Conservation (phyloP, 2,797 vertebrate genomes). For the Linurgus olivaceus region DNA sequence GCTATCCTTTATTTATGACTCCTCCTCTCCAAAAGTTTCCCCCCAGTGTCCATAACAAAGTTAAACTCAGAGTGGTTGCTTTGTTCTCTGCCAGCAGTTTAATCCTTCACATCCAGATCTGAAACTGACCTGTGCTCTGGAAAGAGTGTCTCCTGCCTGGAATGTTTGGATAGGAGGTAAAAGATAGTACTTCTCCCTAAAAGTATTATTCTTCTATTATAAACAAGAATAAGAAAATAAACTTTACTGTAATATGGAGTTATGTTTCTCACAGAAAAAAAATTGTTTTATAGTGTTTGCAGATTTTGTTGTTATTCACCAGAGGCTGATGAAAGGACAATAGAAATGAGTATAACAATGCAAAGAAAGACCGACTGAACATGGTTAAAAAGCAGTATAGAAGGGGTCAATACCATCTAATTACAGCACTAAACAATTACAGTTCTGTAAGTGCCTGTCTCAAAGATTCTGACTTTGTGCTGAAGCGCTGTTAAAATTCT, state of each 20-base stretch:
- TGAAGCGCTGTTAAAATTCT: not conserved
- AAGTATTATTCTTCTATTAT: not conserved
- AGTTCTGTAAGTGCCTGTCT: not conserved
- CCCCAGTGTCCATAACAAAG: not conserved
- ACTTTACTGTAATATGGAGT: not conserved
- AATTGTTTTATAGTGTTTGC: not conserved
- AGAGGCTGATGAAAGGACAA: not conserved
- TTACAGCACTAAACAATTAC: not conserved
- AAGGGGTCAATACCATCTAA: not conserved
- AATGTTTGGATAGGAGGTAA: not conserved
- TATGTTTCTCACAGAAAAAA: not conserved
- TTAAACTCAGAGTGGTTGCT: not conserved
- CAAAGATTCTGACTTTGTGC: not conserved
- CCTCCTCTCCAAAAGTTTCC: not conserved
- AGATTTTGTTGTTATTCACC: not conserved
- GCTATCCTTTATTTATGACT: not conserved
- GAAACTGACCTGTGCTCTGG: not conserved
- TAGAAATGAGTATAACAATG: not conserved
- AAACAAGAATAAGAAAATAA: not conserved
- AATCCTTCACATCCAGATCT: not conserved
- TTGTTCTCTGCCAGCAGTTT: not conserved
- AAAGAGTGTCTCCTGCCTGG: not conserved
- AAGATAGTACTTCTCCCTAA: not conserved
- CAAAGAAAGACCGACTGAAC: not conserved
- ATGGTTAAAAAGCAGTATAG: not conserved